Percentiles rank a stretch among this genome's conserved stretches.
These are phyloP conservation scores for Mongoloraphidia duomilia DNA, from an alignment of 2,888 invertebrate species.

Conservation along the genomic window DNA sequence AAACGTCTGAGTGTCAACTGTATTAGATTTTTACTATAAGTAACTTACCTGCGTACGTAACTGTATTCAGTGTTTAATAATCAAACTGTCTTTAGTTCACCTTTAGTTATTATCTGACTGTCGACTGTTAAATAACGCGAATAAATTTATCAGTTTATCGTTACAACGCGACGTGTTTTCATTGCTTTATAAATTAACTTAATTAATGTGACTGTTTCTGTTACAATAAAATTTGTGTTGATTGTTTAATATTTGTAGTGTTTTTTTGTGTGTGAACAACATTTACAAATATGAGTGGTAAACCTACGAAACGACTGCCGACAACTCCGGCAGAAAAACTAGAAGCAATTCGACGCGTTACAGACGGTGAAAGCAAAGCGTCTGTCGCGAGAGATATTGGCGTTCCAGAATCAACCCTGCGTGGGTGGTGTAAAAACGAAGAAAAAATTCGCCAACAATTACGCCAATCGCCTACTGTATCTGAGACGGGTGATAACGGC, in stretches of 20 bases:
- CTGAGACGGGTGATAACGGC: conserved; percentile 34
- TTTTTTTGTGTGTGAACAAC: conserved; percentile 13
- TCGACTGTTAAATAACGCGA: too few species aligned
- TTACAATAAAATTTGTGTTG: too few species aligned
- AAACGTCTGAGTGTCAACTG: too few species aligned
- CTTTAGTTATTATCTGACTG: too few species aligned
- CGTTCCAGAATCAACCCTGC: conserved; percentile 71
- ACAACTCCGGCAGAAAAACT: conserved; percentile 66
- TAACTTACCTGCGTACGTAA: too few species aligned
- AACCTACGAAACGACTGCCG: conserved; percentile 62
- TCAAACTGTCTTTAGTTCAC: too few species aligned
- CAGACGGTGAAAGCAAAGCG: conserved; percentile 74
- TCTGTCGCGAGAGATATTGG: conserved; percentile 75
- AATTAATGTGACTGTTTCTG: too few species aligned
- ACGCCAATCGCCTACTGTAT: conserved; percentile 53
- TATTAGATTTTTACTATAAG: too few species aligned
- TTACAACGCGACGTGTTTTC: too few species aligned
- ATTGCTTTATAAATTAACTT: too few species aligned
- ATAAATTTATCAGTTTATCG: too few species aligned
- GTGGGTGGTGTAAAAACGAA: conserved; percentile 82
- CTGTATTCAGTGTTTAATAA: too few species aligned
- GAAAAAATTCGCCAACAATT: conserved; percentile 59
- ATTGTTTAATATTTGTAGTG: conserved; percentile 15
- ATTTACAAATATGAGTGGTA: conserved; percentile 39
- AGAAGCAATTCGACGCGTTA: conserved; percentile 66